A percentile compares a stretch with the other conserved stretches of the same genome.
phyloP scores from a whole-genome alignment of 1,140 invertebrate species.

The Pachyrhynchus sulphureomaculatus region DNA sequence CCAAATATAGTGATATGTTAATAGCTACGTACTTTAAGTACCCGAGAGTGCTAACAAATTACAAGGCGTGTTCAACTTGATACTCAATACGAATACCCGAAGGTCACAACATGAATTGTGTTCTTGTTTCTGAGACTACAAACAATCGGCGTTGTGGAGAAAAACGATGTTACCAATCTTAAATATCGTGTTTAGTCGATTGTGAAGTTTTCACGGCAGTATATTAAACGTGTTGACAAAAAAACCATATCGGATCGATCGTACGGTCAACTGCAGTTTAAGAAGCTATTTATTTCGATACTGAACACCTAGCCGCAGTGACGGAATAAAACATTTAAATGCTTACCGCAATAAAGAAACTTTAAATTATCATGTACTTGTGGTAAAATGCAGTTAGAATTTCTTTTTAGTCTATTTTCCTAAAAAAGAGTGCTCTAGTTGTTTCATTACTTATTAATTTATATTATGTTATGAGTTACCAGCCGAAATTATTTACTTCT shows the following conservation, averaged over 20 bases:
- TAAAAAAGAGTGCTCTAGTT: no score
- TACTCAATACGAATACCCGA: not conserved
- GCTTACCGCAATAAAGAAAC: no score
- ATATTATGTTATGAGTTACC: no score
- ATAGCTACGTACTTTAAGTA: conserved; percentile 5
- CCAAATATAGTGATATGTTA: conserved; percentile 10
- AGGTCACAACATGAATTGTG: conserved; percentile 18
- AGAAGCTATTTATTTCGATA: conserved; percentile 12
- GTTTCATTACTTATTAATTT: no score
- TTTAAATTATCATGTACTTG: no score
- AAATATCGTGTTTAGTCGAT: conserved; percentile 26
- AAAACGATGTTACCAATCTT: conserved; percentile 12
- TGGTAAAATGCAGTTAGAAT: no score
- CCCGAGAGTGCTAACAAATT: conserved; percentile 17
- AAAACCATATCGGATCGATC: conserved; percentile 19
- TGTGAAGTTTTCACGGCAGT: conserved; percentile 26
- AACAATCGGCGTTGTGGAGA: conserved; percentile 5
- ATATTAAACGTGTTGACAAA: conserved; percentile 23
- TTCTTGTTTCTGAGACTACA: not conserved
- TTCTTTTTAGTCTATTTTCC: no score
- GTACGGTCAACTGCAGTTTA: conserved; percentile 14
- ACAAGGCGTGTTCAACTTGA: conserved; percentile 1
- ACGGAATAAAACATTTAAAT: not conserved
- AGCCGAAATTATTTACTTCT: no score
- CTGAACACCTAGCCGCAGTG: not conserved